A percentile compares a stretch with the other conserved stretches of the same genome.
Evolutionary conservation across 2,797 vertebrate genomes (phyloP).

Genomic region (Enoplosus armatus): DNA sequence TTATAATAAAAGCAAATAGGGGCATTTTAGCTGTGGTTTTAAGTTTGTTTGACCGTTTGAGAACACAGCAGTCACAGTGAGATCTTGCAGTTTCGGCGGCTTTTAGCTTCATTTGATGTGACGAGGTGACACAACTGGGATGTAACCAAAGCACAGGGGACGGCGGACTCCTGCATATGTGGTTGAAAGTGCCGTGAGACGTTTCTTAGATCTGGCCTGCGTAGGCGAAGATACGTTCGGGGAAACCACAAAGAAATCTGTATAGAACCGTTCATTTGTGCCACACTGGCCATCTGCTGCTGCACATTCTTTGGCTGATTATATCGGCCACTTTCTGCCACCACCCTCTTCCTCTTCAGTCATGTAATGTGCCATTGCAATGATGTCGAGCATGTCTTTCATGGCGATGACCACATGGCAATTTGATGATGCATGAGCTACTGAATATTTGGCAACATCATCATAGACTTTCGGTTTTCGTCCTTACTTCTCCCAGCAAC

Average conservation of each 20-base stretch:
- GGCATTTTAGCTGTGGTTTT: neutral
- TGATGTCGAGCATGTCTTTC: neutral
- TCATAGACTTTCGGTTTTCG: neutral
- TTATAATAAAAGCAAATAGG: neutral
- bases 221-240: neutral
- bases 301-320: slow-evolving; percentile 35
- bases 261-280: slow-evolving; percentile 9
- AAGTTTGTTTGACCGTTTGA: neutral
- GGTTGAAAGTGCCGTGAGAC: neutral
- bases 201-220: neutral
- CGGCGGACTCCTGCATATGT: neutral
- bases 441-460: neutral
- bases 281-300: neutral
- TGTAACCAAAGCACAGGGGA: neutral
- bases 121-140: neutral
- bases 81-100: neutral
- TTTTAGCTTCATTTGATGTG: neutral
- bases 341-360: slow-evolving; percentile 41
- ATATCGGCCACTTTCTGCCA: slow-evolving; percentile 22
- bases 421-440: neutral
- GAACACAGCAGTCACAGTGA: neutral
- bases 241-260: neutral
- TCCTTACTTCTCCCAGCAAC: too few species aligned
- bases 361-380: neutral
- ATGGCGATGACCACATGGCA: neutral